Conservation (phyloP, 2,888 invertebrate species). For the Odontocolon sp. region DNA sequence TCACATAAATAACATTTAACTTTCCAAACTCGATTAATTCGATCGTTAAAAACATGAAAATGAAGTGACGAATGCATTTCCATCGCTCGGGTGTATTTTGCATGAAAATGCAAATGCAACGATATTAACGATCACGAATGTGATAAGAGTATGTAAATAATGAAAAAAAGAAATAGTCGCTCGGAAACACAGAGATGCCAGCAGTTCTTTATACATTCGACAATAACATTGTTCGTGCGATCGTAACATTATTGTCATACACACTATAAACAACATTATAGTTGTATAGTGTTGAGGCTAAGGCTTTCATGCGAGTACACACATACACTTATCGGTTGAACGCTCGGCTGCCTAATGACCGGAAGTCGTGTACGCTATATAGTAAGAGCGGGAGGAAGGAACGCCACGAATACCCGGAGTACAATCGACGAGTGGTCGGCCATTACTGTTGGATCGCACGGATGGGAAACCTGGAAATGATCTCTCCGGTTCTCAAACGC, state of each 20-base stretch:
- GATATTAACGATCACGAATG: not conserved
- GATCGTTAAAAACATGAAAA: not conserved
- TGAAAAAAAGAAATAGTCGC: not conserved
- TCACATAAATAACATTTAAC: not conserved
- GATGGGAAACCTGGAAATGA: slow-evolving; percentile 4
- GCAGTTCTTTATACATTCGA: not conserved
- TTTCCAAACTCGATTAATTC: not conserved
- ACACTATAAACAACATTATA: not conserved
- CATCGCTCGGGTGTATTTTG: not conserved
- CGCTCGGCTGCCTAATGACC: slow-evolving; percentile 60
- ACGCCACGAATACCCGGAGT: not conserved
- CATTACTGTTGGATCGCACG: slow-evolving; percentile 19
- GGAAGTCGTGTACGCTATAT: slow-evolving; percentile 55
- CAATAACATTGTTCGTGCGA: not conserved
- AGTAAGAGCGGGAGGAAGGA: no score
- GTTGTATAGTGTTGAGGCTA: slow-evolving; percentile 3
- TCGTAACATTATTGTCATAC: slow-evolving; percentile 21
- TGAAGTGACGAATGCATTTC: not conserved
- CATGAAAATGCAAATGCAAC: not conserved
- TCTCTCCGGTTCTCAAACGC: not conserved
- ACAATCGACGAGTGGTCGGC: slow-evolving; percentile 38
- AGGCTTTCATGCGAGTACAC: slow-evolving; percentile 21
- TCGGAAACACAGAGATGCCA: not conserved
- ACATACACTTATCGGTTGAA: slow-evolving; percentile 48
- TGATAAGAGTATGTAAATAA: no score